Evolutionary conservation across 2,113 vertebrate genomes (phyloP).

Genomic region (Megaceryle maxima): DNA sequence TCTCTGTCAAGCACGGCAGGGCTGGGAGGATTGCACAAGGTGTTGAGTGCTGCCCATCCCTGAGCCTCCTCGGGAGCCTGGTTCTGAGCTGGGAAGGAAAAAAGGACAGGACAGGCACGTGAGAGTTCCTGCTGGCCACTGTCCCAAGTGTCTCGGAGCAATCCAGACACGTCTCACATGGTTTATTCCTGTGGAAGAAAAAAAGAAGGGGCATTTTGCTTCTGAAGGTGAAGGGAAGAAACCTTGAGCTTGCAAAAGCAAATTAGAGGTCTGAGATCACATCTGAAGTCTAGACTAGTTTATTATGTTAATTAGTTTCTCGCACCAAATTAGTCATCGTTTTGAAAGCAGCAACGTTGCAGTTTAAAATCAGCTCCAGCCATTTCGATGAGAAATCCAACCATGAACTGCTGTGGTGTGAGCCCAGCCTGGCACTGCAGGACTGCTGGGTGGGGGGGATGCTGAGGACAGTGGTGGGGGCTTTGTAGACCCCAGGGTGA

Average conservation of each 20-base stretch:
- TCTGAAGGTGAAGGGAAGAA: neutral
- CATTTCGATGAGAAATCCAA: neutral
- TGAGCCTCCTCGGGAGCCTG: neutral
- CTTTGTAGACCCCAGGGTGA: neutral
- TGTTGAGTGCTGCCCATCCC: neutral
- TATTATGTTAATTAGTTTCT: constrained; percentile 14
- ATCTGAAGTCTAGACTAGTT: constrained; percentile 40
- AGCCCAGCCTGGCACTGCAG: neutral
- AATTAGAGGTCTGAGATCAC: neutral
- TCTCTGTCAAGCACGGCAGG: neutral
- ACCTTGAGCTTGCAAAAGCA: neutral
- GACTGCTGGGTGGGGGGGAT: neutral
- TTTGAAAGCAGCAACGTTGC: neutral
- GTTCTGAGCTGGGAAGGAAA: neutral
- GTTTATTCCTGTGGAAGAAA: neutral
- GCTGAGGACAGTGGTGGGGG: neutral
- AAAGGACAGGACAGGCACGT: neutral
- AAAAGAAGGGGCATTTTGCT: neutral
- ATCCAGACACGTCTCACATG: neutral
- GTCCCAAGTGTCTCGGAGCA: neutral
- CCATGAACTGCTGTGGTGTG: neutral
- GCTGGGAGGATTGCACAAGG: neutral
- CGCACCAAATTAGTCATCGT: neutral
- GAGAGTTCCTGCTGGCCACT: neutral
- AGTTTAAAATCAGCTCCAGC: neutral